phyloP scores from a whole-genome alignment of 2,797 vertebrate species.

The Fistularia tabacaria region DNA sequence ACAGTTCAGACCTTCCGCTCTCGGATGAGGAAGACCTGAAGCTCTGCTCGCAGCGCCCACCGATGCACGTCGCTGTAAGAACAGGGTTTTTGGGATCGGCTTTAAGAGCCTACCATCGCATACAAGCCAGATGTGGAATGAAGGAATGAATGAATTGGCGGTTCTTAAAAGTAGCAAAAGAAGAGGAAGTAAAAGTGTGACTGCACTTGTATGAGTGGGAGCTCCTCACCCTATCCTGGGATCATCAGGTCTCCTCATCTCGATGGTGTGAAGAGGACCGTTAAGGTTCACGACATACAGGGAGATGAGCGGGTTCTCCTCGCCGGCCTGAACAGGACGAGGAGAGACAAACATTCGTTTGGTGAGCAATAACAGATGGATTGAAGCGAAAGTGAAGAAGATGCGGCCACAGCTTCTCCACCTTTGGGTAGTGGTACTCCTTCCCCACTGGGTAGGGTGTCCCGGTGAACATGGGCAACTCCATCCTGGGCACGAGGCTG shows the following conservation, averaged over 20 bases:
- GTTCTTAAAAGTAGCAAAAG: not conserved
- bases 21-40: too few relatives aligned
- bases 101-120: not conserved
- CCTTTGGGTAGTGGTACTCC: conserved; percentile 95
- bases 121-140: too few relatives aligned
- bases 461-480: conserved; percentile 89
- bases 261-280: conserved; percentile 90
- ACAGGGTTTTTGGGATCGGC: not conserved
- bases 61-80: not conserved
- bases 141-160: too few relatives aligned
- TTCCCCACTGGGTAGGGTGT: conserved; percentile 84
- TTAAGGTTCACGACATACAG: conserved; percentile 93
- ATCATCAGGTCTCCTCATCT: conserved; percentile 92
- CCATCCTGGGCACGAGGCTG: conserved; percentile 90
- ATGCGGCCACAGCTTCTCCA: conserved; percentile 43
- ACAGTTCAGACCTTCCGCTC: too few relatives aligned
- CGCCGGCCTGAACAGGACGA: conserved; percentile 79
- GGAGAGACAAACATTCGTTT: not conserved
- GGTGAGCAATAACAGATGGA: not conserved
- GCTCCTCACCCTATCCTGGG: conserved; percentile 85
- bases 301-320: conserved; percentile 91
- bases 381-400: too few relatives aligned
- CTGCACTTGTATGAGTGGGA: not conserved
- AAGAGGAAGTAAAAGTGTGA: not conserved
- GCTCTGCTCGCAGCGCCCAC: too few relatives aligned